Evolutionary conservation across 2,888 invertebrate species (phyloP), one percentile per base, ranked within the genome.

Genomic region (Tipula vernalis): DNA sequence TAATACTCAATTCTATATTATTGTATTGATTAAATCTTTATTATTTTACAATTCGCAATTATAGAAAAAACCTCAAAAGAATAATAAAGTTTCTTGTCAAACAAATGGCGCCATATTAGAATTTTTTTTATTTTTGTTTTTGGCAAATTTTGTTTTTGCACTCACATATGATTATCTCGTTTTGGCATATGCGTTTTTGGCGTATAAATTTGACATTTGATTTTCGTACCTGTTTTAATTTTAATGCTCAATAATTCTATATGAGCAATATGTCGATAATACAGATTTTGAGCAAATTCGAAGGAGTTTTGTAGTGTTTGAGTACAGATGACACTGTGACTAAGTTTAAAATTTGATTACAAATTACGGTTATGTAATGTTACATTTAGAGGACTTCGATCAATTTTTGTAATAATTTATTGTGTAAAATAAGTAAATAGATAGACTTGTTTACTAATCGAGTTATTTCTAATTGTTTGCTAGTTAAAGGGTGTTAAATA

Each of bases 101-200:
- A 71, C 71, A 71, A 71, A 71, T 71, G 71, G 71, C 71, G 71
- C 71, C 71, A 71, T 71, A 71, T 71, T 71, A 71, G 71, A 71
- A 71, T 10, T 28, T 28, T 71, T 18, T 51, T 6, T 3, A 8
- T n/a, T 71, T 28, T 71, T 71, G 12, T 71, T 71, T 71, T 71
- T 71, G 51, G 51, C 51, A 57, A 57, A 5, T 71, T 6, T 12
- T 28, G 28, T 71, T 71, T 71, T 71, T 71, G 71, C 10, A 4
- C 28, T 71, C 10, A 28, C 13, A 28, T 71, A 71, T 71, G 10
- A 28, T 71, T 18, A 71, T 71, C 71, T 71, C 71, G 10, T 71
- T 71, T 71, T 71, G 18, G 71, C 71, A 28, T 28, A 71, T 28
- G 28, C 28, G 10, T 28, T 28, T 71, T 28, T 10, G 8, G 5